Evolutionary conservation across 2,888 invertebrate species (phyloP).

Genomic region (Lasioglossum zephyrum): DNA sequence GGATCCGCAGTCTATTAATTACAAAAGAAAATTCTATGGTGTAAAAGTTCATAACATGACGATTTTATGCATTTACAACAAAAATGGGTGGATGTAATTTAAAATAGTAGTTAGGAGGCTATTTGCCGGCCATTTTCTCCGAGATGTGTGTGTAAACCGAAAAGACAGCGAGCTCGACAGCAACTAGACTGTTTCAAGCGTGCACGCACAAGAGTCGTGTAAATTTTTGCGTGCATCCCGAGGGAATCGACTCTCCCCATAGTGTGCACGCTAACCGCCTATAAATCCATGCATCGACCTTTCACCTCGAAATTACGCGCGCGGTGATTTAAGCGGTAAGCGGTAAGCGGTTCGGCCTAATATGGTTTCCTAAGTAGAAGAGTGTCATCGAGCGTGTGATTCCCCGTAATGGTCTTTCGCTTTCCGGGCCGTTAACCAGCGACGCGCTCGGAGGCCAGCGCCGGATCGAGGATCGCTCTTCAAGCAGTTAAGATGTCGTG

Average conservation of each 20-base stretch:
- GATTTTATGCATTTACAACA: too few species aligned
- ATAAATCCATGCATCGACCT: constrained; percentile 70
- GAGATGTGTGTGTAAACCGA: neutral
- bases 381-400: constrained; percentile 78
- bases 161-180: neutral
- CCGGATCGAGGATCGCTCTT: constrained; percentile 25
- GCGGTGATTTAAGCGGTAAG: constrained; percentile 68
- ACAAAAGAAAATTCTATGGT: too few species aligned
- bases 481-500: constrained; percentile 64
- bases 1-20: too few species aligned
- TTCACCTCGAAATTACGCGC: constrained; percentile 63
- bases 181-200: neutral
- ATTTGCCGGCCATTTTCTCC: neutral
- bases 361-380: constrained; percentile 75
- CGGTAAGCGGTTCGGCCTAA: constrained; percentile 61
- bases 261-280: constrained; percentile 48
- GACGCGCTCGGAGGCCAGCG: constrained; percentile 50
- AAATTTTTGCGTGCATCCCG: neutral
- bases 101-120: neutral
- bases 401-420: constrained; percentile 75
- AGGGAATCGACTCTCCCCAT: neutral
- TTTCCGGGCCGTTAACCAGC: constrained; percentile 72
- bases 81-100: too few species aligned
- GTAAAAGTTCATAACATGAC: too few species aligned
- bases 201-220: neutral